These are phyloP conservation scores for Rattus rattus DNA, from an alignment of 2,113 vertebrate species.

Conservation along the genomic window DNA sequence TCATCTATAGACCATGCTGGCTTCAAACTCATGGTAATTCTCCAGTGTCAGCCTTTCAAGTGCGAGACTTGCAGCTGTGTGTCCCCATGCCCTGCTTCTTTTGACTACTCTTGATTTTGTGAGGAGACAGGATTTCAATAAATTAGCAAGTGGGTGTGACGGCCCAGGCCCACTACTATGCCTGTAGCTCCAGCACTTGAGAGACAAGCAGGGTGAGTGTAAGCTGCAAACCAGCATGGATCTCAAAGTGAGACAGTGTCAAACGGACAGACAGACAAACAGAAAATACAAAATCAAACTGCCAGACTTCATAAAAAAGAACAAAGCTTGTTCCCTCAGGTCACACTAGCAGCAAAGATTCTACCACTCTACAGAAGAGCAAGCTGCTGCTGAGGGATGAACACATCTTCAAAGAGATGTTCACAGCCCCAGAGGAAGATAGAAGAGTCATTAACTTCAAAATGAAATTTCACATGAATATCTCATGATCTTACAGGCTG, in stretches of 20 bases:
- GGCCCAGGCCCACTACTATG: neutral
- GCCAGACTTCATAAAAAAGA: constrained; percentile 89
- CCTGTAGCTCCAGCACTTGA: neutral
- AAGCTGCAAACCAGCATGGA: neutral
- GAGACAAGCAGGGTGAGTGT: neutral
- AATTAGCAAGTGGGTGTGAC: neutral
- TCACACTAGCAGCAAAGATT: constrained; percentile 89
- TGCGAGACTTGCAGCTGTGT: neutral
- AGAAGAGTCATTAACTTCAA: constrained; percentile 87
- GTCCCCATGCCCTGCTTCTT: neutral
- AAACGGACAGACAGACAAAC: neutral
- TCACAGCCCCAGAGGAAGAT: neutral
- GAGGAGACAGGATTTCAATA: neutral
- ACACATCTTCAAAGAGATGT: constrained; percentile 91
- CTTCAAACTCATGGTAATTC: neutral
- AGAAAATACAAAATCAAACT: neutral
- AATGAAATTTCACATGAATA: constrained; percentile 94
- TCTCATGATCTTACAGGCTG: constrained; percentile 91
- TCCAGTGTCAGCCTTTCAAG: neutral
- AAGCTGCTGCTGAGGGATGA: constrained; percentile 92
- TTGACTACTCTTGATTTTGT: neutral
- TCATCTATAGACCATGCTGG: constrained; percentile 87
- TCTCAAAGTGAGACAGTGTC: constrained; percentile 72
- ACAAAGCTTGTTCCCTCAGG: constrained; percentile 87
- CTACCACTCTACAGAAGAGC: constrained; percentile 92